These are phyloP conservation scores for Scophthalmus maximus DNA, from an alignment of 2,113 vertebrate species.

Conservation along the genomic window DNA sequence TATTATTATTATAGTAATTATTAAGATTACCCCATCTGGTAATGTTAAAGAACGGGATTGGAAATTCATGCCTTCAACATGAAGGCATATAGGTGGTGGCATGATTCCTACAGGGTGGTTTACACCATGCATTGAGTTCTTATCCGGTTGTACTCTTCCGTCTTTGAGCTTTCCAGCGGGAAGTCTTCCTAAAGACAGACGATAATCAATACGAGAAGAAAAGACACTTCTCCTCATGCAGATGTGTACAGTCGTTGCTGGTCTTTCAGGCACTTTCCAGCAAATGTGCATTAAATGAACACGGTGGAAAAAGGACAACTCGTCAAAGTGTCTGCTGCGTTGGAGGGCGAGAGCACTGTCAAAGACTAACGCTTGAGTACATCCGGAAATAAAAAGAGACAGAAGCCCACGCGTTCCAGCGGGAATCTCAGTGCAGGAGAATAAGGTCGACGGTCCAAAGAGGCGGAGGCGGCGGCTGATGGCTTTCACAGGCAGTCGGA, in stretches of 20 bases:
- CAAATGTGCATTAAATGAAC: not conserved
- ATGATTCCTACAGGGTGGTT: no score
- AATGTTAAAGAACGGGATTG: no score
- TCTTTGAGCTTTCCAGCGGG: no score
- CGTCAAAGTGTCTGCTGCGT: not conserved
- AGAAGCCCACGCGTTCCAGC: conserved; percentile 41
- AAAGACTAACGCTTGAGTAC: not conserved
- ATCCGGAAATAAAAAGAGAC: not conserved
- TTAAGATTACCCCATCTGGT: no score
- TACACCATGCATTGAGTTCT: not conserved
- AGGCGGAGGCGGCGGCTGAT: conserved; percentile 1
- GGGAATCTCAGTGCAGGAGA: conserved; percentile 4
- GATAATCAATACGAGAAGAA: not conserved
- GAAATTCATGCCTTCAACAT: no score
- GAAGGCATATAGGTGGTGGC: no score
- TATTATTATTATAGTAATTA: no score
- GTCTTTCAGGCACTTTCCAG: not conserved
- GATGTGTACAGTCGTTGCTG: not conserved
- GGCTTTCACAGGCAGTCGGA: conserved; percentile 27
- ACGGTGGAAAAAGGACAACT: not conserved
- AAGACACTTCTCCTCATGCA: not conserved
- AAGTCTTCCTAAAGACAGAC: not conserved
- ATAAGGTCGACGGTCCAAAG: not conserved
- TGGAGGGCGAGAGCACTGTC: not conserved
- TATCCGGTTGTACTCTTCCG: not conserved